Evolutionary conservation across 2,888 invertebrate genomes (phyloP), one percentile per base, ranked within the genome.

Genomic region (Agrypnus murinus): DNA sequence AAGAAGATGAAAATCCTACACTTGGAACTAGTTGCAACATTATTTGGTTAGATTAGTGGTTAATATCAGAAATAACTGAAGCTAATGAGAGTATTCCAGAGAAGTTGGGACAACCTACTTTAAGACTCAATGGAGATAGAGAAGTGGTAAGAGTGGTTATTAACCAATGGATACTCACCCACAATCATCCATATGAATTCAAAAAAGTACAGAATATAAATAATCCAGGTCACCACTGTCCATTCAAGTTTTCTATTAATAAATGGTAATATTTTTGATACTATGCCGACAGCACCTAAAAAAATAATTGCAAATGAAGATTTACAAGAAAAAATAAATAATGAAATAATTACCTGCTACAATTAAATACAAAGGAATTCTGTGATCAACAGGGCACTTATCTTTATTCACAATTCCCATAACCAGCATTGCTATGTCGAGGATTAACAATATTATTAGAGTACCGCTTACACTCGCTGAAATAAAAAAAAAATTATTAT

Each of bases 131-230:
- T n/a, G n/a, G n/a, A n/a, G n/a, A n/a, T n/a, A n/a, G n/a, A n/a
- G n/a, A n/a, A n/a, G n/a, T n/a, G n/a, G n/a, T n/a, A n/a, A n/a
- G n/a, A n/a, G n/a, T n/a, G n/a, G n/a, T n/a, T n/a, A n/a, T n/a
- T 46, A 17, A 6, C 15, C 8, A 14, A 46, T 2, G 14, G 12
- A 2, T 53, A 43, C 68, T 69, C 57, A 57, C 68, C 68, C 36
- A 69, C 58, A 40, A 69, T 63, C 57, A 57, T 57, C 68, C 68
- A 69, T 15, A 69, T 38, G 31, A 69, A 45, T 32, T 62, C 62
- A 17, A 69, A 69, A 9, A 69, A 31, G 15, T 63, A 69, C 6
- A 69, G 14, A 5, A 12, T 12, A 31, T 43, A 34, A 17, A 69
- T 69, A 25, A 69, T 14, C 14, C 31, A 63, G 9, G 43, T 57